phyloP scores from a whole-genome alignment of 2,113 vertebrate species.

The Pionites leucogaster region DNA sequence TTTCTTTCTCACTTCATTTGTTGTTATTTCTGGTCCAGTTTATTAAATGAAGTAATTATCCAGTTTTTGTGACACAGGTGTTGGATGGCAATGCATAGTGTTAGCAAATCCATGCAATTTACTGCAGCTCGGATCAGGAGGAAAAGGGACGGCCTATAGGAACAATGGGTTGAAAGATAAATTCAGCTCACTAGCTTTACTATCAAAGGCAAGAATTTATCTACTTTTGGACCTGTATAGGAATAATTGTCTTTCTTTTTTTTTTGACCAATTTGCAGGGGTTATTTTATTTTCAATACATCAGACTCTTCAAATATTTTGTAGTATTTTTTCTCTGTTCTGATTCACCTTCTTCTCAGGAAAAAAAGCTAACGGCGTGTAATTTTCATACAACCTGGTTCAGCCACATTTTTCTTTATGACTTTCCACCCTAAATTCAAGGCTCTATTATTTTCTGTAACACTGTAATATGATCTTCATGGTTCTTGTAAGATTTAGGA shows the following conservation, averaged over 20 bases:
- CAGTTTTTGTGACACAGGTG: neutral
- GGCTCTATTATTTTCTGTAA: neutral
- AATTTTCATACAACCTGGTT: neutral
- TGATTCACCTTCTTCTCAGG: neutral
- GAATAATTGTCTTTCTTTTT: neutral
- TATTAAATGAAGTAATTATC: neutral
- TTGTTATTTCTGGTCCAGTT: neutral
- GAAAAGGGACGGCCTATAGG: neutral
- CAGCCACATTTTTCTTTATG: neutral
- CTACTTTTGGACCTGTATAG: neutral
- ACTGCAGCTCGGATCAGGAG: neutral
- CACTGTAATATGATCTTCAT: neutral
- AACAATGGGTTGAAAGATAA: neutral
- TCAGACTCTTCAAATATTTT: neutral
- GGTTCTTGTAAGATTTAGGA: slow-evolving; percentile 2
- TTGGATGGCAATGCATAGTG: neutral
- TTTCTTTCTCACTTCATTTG: neutral
- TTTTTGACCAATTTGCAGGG: neutral
- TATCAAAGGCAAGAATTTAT: neutral
- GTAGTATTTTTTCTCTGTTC: neutral
- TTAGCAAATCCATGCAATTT: neutral
- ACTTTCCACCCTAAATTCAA: slow-evolving; percentile 12
- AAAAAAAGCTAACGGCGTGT: neutral
- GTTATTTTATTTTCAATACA: neutral
- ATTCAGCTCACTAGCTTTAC: neutral